phyloP scores from a whole-genome alignment of 2,888 invertebrate species.

The Campoplex nolae region DNA sequence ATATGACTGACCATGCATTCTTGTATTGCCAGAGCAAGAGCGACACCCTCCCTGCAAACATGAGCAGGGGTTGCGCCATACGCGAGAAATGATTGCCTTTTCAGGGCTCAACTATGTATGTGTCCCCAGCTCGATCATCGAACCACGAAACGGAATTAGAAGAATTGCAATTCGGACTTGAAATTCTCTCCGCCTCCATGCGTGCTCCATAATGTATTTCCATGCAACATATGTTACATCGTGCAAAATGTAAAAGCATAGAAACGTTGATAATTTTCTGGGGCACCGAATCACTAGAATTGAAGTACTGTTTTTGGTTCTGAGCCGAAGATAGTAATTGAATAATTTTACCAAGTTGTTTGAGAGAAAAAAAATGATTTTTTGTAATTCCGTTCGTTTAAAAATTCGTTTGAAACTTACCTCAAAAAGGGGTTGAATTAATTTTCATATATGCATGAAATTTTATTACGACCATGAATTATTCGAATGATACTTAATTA shows the following conservation, averaged over 20 bases:
- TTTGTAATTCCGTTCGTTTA: background rate
- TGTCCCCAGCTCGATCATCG: conserved; percentile 58
- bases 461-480: background rate
- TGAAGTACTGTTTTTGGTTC: background rate
- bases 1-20: conserved; percentile 30
- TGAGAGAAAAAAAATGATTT: background rate
- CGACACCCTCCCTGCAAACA: conserved; percentile 41
- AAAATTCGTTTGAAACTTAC: background rate
- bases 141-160: conserved; percentile 70
- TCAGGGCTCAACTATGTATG: conserved; percentile 53
- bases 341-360: background rate
- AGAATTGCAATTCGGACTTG: conserved; percentile 60
- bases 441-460: background rate
- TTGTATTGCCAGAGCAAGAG: conserved; percentile 15
- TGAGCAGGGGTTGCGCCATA: conserved; percentile 49
- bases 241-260: background rate
- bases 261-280: background rate
- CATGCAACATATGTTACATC: conserved; percentile 35
- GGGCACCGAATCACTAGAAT: background rate
- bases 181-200: conserved; percentile 36
- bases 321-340: background rate
- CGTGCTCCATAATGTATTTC: conserved; percentile 19
- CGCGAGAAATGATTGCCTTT: conserved; percentile 71
- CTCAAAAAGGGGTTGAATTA: background rate
- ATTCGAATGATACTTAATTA: background rate